These are phyloP conservation scores for Dryobota labecula DNA, from an alignment of 2,888 invertebrate species.

Conservation along the genomic window DNA sequence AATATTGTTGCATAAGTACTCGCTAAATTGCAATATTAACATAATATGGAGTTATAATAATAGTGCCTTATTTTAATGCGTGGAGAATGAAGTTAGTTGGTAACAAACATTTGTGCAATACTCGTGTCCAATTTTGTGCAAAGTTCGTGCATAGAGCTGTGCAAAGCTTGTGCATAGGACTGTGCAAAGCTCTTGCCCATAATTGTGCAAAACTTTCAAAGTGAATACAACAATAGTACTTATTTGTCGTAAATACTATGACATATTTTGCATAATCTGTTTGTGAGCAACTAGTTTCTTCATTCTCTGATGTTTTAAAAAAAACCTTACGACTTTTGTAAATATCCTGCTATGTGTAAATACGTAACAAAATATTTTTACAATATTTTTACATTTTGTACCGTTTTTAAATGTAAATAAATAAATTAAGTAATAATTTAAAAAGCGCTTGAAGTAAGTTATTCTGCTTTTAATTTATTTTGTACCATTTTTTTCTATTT, in stretches of 20 bases:
- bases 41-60: conserved; percentile 66
- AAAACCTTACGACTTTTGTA: conserved; percentile 70
- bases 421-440: conserved; percentile 72
- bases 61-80: conserved; percentile 72
- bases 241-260: background rate
- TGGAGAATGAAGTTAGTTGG: conserved; percentile 18
- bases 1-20: conserved; percentile 58
- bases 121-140: no score
- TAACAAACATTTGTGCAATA: background rate
- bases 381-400: conserved; percentile 66
- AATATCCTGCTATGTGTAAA: conserved; percentile 70
- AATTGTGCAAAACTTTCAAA: background rate
- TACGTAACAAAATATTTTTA: conserved; percentile 57
- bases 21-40: conserved; percentile 71
- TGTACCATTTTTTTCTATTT: conserved; percentile 60
- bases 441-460: conserved; percentile 70
- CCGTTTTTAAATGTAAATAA: conserved; percentile 76
- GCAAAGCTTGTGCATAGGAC: background rate
- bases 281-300: conserved; percentile 16
- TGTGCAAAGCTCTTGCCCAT: background rate
- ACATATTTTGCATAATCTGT: background rate
- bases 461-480: conserved; percentile 80
- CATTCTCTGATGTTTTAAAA: conserved; percentile 33
- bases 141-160: background rate
- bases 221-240: background rate